A percentile compares a stretch with the other conserved stretches of the same genome.
These are phyloP conservation scores for Pangasianodon hypophthalmus DNA, from an alignment of 2,113 vertebrate genomes.

Conservation along the genomic window DNA sequence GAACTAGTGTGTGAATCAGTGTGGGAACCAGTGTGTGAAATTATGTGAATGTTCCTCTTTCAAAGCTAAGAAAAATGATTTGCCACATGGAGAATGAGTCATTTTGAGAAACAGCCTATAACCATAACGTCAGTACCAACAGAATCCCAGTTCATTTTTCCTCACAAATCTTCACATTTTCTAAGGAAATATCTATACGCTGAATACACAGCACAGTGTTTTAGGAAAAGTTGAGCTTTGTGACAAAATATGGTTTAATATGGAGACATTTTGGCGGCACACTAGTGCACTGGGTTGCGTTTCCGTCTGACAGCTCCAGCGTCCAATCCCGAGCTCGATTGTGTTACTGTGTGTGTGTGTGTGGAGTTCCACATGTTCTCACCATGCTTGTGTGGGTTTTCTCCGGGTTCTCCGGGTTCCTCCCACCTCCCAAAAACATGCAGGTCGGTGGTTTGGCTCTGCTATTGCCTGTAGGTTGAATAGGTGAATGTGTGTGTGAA, in stretches of 20 bases:
- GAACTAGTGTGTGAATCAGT: background rate
- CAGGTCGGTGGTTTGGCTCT: background rate
- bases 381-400: background rate
- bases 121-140: background rate
- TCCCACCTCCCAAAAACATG: background rate
- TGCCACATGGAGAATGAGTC: conserved; percentile 4
- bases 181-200: background rate
- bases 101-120: background rate
- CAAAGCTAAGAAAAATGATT: background rate
- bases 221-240: background rate
- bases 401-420: background rate
- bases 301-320: background rate
- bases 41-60: background rate
- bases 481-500: background rate
- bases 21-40: background rate
- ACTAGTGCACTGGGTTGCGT: background rate
- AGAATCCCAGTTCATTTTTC: background rate
- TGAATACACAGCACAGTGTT: background rate
- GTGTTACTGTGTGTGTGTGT: background rate
- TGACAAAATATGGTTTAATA: background rate
- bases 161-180: background rate
- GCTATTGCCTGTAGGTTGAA: no score
- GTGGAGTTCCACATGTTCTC: background rate
- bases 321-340: background rate
- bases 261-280: background rate